Percentiles rank a stretch among this genome's conserved stretches.
Conservation (phyloP, 2,113 vertebrate species). For the Scatophagus argus region DNA sequence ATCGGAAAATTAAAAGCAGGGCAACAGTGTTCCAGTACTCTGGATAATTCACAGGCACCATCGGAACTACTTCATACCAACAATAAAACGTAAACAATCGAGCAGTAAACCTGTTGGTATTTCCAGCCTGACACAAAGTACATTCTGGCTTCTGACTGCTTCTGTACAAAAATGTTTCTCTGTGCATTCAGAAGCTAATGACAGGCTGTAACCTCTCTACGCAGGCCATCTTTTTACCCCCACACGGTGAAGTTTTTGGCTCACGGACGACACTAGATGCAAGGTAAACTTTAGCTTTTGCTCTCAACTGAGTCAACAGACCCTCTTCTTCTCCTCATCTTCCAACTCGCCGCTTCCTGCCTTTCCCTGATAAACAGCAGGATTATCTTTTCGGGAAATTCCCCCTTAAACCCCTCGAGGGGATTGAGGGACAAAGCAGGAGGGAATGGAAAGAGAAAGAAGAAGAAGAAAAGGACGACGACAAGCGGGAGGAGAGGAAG, state of each 20-base stretch:
- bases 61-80: neutral
- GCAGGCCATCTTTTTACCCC: slow-evolving; percentile 3
- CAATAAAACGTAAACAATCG: too few species aligned
- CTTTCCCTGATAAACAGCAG: slow-evolving; percentile 48
- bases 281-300: slow-evolving; percentile 54
- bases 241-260: slow-evolving; percentile 34
- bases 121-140: too few species aligned
- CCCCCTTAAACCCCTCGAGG: slow-evolving; percentile 51
- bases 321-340: slow-evolving; percentile 14
- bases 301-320: slow-evolving; percentile 38
- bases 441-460: slow-evolving; percentile 17
- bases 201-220: neutral
- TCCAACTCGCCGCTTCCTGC: slow-evolving; percentile 29
- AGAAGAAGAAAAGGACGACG: slow-evolving; percentile 12
- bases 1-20: neutral
- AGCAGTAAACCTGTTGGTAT: too few species aligned
- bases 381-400: slow-evolving; percentile 65
- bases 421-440: slow-evolving; percentile 41
- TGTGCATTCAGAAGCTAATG: neutral
- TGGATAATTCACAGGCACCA: neutral
- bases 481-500: slow-evolving; percentile 15
- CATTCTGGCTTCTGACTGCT: too few species aligned
- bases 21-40: neutral
- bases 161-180: too few species aligned
- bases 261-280: neutral